These are phyloP conservation scores for Callitettix versicolor DNA, from an alignment of 1,140 invertebrate species.

Conservation along the genomic window DNA sequence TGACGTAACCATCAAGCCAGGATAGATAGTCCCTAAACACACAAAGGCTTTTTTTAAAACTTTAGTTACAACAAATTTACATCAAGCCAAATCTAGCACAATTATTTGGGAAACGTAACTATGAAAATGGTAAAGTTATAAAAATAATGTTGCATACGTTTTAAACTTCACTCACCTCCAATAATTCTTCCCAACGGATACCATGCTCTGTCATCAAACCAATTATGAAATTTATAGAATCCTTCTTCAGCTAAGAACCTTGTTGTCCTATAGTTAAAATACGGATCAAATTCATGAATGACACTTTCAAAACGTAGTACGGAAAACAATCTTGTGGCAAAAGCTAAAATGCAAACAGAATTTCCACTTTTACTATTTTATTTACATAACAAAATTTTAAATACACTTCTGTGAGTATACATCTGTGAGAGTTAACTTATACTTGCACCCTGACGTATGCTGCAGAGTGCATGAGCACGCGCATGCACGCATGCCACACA, in stretches of 20 bases:
- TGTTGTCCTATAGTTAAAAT: conserved; percentile 97
- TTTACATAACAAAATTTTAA: no score
- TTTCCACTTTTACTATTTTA: background rate
- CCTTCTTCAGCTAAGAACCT: conserved; percentile 89
- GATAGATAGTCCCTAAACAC: conserved; percentile 82
- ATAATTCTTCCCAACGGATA: conserved; percentile 96
- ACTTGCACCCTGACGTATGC: no score
- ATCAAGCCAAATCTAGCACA: no score
- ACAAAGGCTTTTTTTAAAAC: no score
- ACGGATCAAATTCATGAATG: conserved; percentile 98
- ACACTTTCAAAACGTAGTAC: conserved; percentile 96
- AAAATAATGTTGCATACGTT: no score
- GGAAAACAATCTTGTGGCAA: conserved; percentile 88
- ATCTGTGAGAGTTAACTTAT: no score
- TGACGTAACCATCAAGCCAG: conserved; percentile 94
- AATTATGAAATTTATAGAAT: conserved; percentile 97
- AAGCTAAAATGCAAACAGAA: conserved; percentile 58
- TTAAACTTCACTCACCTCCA: conserved; percentile 61
- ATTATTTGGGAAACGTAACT: no score
- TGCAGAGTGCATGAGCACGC: no score
- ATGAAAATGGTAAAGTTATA: no score
- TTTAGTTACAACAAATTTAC: no score
- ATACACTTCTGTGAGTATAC: no score
- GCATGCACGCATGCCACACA: background rate
- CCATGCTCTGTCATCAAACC: conserved; percentile 99